Conservation (phyloP, 2,797 vertebrate genomes). For the Molossus molossus region DNA sequence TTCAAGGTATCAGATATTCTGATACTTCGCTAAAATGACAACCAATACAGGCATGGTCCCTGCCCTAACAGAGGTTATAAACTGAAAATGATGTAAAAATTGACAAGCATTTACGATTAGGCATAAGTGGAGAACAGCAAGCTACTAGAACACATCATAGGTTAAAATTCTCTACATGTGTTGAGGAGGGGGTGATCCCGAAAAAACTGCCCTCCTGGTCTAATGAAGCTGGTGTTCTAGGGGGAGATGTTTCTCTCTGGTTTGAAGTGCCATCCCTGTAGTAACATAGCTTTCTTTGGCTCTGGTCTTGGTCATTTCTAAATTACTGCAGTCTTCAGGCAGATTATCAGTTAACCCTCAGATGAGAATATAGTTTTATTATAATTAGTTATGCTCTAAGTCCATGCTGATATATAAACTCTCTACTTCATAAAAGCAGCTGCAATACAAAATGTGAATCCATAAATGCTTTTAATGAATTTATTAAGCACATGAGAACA, state of each 20-base stretch:
- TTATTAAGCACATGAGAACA: not conserved
- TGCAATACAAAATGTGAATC: not conserved
- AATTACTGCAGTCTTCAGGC: not conserved
- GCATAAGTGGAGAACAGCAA: not conserved
- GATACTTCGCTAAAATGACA: not conserved
- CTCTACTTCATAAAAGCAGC: not conserved
- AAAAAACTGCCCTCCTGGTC: not conserved
- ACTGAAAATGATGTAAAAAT: not conserved
- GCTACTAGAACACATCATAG: not conserved
- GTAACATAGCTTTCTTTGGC: not conserved
- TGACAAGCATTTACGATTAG: not conserved
- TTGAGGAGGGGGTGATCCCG: fast-evolving
- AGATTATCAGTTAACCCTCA: not conserved
- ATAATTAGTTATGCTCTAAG: not conserved
- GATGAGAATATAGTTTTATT: not conserved
- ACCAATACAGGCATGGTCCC: not conserved
- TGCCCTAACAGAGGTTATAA: not conserved
- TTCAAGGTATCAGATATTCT: not conserved
- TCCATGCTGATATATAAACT: not conserved
- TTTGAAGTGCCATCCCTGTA: not conserved
- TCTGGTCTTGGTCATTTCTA: not conserved
- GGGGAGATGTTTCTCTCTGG: not conserved
- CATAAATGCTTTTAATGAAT: not conserved
- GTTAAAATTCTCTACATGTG: not conserved
- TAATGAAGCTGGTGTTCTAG: not conserved